Percentiles rank a stretch among this genome's conserved stretches.
Evolutionary conservation across 1,140 invertebrate species (phyloP).

Genomic region (Ladona fulva): DNA sequence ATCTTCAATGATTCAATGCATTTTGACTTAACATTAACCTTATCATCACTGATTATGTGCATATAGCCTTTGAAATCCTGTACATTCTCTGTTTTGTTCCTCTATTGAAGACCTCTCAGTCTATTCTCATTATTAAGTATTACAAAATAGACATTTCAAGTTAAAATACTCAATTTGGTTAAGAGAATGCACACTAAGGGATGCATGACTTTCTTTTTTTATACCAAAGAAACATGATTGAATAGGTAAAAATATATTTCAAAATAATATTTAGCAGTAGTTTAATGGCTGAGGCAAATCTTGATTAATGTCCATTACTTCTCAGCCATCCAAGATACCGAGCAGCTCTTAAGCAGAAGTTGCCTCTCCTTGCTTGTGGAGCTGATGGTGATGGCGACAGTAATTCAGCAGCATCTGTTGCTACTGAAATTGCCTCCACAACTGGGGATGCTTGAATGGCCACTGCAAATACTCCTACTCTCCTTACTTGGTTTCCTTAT

Average conservation of each 20-base stretch:
- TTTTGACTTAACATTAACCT: conserved; percentile 1
- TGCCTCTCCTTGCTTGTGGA: conserved; percentile 55
- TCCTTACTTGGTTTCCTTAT: neutral
- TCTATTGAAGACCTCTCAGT: neutral
- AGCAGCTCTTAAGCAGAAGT: conserved; percentile 54
- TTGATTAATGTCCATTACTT: conserved; percentile 20
- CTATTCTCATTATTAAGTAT: neutral
- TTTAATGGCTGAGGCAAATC: no score
- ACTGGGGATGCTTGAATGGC: no score
- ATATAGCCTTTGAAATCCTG: conserved; percentile 11
- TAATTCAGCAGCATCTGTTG: conserved; percentile 23
- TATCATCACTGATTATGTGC: neutral
- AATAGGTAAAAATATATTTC: no score
- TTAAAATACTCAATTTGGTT: no score
- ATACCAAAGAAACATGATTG: no score
- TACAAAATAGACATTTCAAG: no score
- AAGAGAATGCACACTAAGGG: no score
- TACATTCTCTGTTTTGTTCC: no score
- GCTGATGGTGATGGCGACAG: conserved; percentile 39
- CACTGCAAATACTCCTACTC: neutral
- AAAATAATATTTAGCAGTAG: no score
- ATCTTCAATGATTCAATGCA: neutral
- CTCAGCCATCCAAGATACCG: conserved; percentile 54
- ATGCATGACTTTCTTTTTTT: no score
- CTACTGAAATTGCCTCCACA: no score